These are phyloP conservation scores for Danio tinwini DNA, from an alignment of 2,797 vertebrate species.

Conservation along the genomic window DNA sequence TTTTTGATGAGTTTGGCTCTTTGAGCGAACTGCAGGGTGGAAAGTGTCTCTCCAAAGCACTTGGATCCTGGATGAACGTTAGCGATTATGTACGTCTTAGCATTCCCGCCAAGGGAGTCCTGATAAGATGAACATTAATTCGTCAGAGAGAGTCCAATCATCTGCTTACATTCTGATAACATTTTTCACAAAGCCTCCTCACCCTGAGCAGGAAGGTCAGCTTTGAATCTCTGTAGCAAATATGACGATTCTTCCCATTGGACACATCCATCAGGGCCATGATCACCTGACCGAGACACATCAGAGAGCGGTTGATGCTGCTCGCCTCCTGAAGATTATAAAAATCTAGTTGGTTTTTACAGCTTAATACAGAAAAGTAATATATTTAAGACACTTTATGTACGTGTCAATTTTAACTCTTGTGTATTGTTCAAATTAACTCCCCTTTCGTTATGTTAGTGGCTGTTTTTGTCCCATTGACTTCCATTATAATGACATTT, in stretches of 20 bases:
- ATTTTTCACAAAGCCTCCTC: conserved; percentile 16
- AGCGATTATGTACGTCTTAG: conserved; percentile 94
- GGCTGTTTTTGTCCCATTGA: too few relatives aligned
- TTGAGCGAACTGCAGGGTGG: conserved; percentile 95
- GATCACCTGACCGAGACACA: conserved; percentile 95
- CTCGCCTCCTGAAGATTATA: conserved; percentile 86
- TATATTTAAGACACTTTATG: too few relatives aligned
- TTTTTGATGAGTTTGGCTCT: conserved; percentile 98
- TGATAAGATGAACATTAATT: conserved; percentile 59
- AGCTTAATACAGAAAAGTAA: not conserved
- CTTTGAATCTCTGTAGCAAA: conserved; percentile 96
- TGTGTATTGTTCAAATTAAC: too few relatives aligned
- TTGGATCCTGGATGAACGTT: conserved; percentile 96
- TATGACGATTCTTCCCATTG: conserved; percentile 90
- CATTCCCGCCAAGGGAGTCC: conserved; percentile 97
- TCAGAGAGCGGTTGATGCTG: conserved; percentile 94
- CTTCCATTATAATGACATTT: too few relatives aligned
- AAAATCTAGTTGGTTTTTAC: not conserved
- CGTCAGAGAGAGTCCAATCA: not conserved
- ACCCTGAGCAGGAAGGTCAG: conserved; percentile 94
- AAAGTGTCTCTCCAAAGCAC: conserved; percentile 95
- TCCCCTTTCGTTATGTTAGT: too few relatives aligned
- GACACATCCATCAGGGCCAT: conserved; percentile 93
- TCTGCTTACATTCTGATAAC: not conserved
- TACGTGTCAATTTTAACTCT: too few relatives aligned